These are phyloP conservation scores for Esox niger DNA, from an alignment of 2,113 vertebrate genomes.

Conservation along the genomic window DNA sequence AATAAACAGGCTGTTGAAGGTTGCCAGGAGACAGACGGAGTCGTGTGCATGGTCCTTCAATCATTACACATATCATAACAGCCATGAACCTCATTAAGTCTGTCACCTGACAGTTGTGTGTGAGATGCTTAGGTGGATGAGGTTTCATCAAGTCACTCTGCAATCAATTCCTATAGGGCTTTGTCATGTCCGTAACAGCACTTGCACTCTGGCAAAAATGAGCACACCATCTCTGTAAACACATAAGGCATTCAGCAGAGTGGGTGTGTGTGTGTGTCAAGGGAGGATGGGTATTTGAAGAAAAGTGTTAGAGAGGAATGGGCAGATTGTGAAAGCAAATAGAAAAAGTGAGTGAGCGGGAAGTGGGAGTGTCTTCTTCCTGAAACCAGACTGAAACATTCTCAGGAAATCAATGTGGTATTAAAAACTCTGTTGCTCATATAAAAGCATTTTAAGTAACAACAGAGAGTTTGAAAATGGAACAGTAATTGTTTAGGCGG, in stretches of 20 bases:
- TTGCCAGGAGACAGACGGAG: too few relatives aligned
- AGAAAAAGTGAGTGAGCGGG: neutral
- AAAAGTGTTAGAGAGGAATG: neutral
- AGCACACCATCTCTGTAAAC: neutral
- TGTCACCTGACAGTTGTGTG: constrained; percentile 44
- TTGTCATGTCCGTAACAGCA: neutral
- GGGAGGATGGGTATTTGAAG: neutral
- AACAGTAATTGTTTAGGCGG: too few relatives aligned
- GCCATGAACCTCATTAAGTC: constrained; percentile 36
- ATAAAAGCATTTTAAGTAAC: too few relatives aligned
- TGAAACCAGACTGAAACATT: too few relatives aligned
- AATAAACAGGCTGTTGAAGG: constrained; percentile 16
- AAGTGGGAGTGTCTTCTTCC: neutral
- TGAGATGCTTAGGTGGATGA: constrained; percentile 5
- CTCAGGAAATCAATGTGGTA: too few relatives aligned
- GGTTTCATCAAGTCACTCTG: constrained; percentile 30
- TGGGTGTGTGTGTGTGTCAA: neutral
- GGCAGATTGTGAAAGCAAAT: neutral
- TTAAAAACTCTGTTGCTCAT: too few relatives aligned
- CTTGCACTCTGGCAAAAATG: neutral
- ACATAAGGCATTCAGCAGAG: neutral
- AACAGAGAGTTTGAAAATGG: too few relatives aligned
- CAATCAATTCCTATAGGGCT: constrained; percentile 5
- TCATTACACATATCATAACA: constrained; percentile 17
- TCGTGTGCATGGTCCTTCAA: too few relatives aligned